These are phyloP conservation scores for Metopolophium dirhodum DNA, from an alignment of 1,140 invertebrate species.

Conservation along the genomic window DNA sequence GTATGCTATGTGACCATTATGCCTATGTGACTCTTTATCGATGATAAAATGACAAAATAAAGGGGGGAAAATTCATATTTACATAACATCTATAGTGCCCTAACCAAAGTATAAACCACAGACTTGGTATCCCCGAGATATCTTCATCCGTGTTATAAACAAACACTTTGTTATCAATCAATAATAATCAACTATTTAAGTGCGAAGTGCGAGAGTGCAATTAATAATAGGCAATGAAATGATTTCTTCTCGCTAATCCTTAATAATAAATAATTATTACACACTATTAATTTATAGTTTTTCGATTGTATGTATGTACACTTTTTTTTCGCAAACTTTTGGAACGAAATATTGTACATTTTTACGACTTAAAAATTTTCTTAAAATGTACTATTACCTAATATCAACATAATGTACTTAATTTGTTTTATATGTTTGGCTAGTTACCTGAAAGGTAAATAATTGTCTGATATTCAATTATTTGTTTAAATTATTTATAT, in stretches of 20 bases:
- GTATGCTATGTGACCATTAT: too few species aligned
- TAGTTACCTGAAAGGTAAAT: conserved; percentile 45
- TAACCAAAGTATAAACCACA: too few species aligned
- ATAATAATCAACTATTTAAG: not conserved
- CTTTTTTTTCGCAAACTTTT: too few species aligned
- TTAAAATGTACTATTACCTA: conserved; percentile 12
- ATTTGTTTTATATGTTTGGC: conserved; percentile 46
- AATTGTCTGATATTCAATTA: not conserved
- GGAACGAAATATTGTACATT: not conserved
- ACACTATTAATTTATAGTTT: not conserved
- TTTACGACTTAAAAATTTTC: not conserved
- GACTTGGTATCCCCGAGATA: too few species aligned
- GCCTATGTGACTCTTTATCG: too few species aligned
- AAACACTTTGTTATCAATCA: not conserved
- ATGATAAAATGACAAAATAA: too few species aligned
- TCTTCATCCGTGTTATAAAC: not conserved
- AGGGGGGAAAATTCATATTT: too few species aligned
- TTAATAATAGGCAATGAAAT: not conserved
- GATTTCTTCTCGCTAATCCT: not conserved
- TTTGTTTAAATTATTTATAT: not conserved
- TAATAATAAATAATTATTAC: not conserved
- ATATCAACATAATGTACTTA: conserved; percentile 44
- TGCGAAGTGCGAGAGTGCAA: not conserved
- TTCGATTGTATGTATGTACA: too few species aligned
- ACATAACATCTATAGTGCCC: too few species aligned